phyloP scores from a whole-genome alignment of 2,888 invertebrate species.

The Lasioglossum oenotherae region DNA sequence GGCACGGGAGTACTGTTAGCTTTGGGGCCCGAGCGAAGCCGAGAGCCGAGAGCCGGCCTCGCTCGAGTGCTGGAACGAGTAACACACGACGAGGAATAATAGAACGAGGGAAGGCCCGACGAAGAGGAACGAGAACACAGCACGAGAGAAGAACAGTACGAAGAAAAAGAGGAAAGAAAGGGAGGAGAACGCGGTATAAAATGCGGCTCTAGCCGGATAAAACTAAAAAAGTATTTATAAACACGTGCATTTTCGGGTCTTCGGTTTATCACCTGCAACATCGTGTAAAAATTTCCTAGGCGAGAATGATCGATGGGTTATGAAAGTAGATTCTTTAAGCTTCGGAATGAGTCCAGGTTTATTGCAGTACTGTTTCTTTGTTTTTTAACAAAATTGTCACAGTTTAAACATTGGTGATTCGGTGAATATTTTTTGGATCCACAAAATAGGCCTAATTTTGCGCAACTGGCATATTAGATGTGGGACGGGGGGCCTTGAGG shows the following conservation, averaged over 20 bases:
- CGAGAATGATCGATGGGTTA: too few relatives aligned
- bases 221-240: background rate
- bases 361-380: too few relatives aligned
- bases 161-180: conserved; percentile 26
- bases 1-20: conserved; percentile 71
- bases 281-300: background rate
- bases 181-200: conserved; percentile 22
- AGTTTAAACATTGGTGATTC: too few relatives aligned
- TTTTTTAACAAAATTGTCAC: too few relatives aligned
- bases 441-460: background rate
- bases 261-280: too few relatives aligned
- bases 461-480: background rate
- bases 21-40: conserved; percentile 52
- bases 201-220: background rate
- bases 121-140: conserved; percentile 30
- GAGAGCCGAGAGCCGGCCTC: conserved; percentile 14
- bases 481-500: conserved; percentile 29
- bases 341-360: too few relatives aligned
- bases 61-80: conserved; percentile 46
- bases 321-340: too few relatives aligned
- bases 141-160: conserved; percentile 11
- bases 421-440: too few relatives aligned
- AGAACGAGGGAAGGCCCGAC: background rate
- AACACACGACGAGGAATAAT: conserved; percentile 13
- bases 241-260: background rate